phyloP scores from a whole-genome alignment of 1,140 invertebrate genomes.

The Ooceraea biroi region DNA sequence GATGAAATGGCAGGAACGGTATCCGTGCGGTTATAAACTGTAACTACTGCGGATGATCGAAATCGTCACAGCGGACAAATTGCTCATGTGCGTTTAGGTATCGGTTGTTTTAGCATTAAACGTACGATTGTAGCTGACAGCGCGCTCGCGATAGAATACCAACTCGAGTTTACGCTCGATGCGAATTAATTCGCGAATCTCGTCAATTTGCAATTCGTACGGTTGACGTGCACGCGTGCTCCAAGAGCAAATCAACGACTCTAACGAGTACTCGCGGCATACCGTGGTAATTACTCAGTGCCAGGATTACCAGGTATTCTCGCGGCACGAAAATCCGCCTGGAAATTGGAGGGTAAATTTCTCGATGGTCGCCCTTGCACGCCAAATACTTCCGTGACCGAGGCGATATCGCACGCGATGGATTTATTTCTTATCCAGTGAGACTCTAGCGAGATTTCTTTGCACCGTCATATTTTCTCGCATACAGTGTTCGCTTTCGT shows the following conservation, averaged over 20 bases:
- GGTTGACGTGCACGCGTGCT: not conserved
- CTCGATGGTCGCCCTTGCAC: conserved; percentile 39
- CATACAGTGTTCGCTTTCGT: conserved; percentile 35
- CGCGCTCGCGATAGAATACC: not conserved
- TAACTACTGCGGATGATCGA: conserved; percentile 46
- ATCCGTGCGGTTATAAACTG: conserved; percentile 37
- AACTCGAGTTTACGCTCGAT: conserved; percentile 9
- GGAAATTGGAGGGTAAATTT: conserved; percentile 54
- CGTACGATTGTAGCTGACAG: conserved; percentile 26
- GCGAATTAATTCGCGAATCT: conserved; percentile 39
- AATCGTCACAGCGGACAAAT: conserved; percentile 20
- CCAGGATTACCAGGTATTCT: conserved; percentile 54
- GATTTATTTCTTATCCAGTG: conserved; percentile 19
- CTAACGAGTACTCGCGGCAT: conserved; percentile 33
- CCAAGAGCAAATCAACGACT: conserved; percentile 22
- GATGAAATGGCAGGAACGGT: conserved; percentile 4
- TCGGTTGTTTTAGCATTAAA: conserved; percentile 39
- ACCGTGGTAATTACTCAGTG: conserved; percentile 60
- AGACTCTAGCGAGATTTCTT: not conserved
- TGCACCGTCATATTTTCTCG: not conserved
- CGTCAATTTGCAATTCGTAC: conserved; percentile 33
- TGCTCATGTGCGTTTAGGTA: conserved; percentile 22
- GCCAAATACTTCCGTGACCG: not conserved
- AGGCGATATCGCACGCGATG: conserved; percentile 41
- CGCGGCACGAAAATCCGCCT: conserved; percentile 64